Percentiles rank a stretch among this genome's conserved stretches.
Conservation (phyloP, 2,113 vertebrate genomes). For the Parotia lawesii region DNA sequence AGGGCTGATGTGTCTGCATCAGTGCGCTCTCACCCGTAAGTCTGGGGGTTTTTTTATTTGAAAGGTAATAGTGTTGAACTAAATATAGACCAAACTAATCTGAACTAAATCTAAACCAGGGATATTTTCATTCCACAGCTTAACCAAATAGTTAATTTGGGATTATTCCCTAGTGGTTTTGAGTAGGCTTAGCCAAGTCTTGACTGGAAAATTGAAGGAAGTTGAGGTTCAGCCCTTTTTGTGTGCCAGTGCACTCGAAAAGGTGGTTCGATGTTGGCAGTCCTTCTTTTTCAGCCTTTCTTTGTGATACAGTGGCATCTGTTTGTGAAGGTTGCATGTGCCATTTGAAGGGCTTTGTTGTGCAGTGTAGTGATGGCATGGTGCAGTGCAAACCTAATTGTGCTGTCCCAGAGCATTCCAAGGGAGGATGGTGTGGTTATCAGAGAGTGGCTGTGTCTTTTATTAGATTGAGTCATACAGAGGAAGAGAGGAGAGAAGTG, state of each 20-base stretch:
- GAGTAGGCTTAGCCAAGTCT: neutral
- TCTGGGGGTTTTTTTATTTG: neutral
- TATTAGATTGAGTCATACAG: neutral
- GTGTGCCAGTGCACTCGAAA: neutral
- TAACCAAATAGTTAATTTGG: neutral
- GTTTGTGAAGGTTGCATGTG: accelerated
- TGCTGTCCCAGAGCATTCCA: neutral
- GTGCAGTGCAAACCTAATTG: neutral
- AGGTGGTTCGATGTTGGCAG: neutral
- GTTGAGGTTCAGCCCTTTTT: neutral
- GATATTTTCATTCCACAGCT: neutral
- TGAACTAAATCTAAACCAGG: neutral
- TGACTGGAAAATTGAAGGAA: neutral
- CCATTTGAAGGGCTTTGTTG: neutral
- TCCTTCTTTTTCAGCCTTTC: neutral
- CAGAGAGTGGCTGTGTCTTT: neutral
- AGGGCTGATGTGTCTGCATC: neutral
- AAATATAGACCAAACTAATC: neutral
- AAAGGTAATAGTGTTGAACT: neutral
- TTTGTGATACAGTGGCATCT: neutral
- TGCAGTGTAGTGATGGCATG: accelerated
- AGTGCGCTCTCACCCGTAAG: neutral
- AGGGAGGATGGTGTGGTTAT: neutral
- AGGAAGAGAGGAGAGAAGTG: neutral
- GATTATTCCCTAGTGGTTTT: neutral